Conservation (phyloP, 1,140 invertebrate species). For the Drosophila grimshawi region DNA sequence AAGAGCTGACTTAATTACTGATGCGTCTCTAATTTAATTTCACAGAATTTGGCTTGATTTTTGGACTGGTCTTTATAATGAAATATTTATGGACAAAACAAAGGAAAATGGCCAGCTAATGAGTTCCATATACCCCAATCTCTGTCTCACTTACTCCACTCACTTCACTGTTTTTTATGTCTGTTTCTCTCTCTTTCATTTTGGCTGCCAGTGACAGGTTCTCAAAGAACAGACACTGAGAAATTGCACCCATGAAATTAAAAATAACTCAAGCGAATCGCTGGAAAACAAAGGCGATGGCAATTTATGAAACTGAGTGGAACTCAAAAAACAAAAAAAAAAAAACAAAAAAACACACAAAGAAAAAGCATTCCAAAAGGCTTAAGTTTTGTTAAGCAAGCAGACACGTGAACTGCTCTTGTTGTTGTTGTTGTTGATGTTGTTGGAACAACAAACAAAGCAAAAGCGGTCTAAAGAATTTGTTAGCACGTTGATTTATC, state of each 20-base stretch:
- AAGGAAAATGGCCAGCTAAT: slow-evolving; percentile 61
- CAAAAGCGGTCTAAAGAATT: slow-evolving; percentile 52
- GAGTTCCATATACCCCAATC: slow-evolving; percentile 44
- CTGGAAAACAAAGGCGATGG: slow-evolving; percentile 68
- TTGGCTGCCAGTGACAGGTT: slow-evolving; percentile 47
- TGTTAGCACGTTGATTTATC: slow-evolving; percentile 76
- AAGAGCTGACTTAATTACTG: slow-evolving; percentile 61
- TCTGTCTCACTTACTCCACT: slow-evolving; percentile 8
- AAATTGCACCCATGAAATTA: slow-evolving; percentile 80
- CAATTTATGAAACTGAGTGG: slow-evolving; percentile 70
- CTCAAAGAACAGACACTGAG: slow-evolving; percentile 69
- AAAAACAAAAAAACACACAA: slow-evolving; percentile 23
- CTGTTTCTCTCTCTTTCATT: slow-evolving; percentile 24
- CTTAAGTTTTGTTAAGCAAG: slow-evolving; percentile 65
- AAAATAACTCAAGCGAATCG: slow-evolving; percentile 81
- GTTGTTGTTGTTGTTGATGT: slow-evolving; percentile 17
- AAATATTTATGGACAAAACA: slow-evolving; percentile 52
- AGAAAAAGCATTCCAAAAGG: slow-evolving; percentile 48
- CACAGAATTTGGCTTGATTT: slow-evolving; percentile 60
- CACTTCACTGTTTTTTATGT: neutral
- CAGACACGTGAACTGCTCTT: slow-evolving; percentile 14
- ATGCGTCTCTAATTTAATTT: slow-evolving; percentile 75
- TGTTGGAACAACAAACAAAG: slow-evolving; percentile 47
- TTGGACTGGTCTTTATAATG: slow-evolving; percentile 36
- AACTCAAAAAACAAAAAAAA: slow-evolving; percentile 15